Conservation (phyloP, 2,888 invertebrate genomes). For the Plagodis pulveraria region DNA sequence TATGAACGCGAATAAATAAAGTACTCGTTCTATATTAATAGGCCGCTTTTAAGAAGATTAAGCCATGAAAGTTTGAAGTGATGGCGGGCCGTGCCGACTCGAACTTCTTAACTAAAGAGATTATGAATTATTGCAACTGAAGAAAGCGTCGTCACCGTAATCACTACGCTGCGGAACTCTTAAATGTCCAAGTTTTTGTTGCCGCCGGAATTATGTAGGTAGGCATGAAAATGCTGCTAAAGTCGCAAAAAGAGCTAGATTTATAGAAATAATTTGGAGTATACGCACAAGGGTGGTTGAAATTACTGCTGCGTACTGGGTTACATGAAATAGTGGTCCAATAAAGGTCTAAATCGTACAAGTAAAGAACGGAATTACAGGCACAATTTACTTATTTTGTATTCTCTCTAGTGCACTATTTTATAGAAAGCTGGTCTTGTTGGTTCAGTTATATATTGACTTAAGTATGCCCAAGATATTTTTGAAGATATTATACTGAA, state of each 20-base stretch:
- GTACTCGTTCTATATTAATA: slow-evolving; percentile 53
- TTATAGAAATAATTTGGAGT: slow-evolving; percentile 15
- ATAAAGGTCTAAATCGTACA: background rate
- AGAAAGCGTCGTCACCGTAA: slow-evolving; percentile 43
- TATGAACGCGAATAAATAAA: slow-evolving; percentile 49
- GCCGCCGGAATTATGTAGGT: slow-evolving; percentile 13
- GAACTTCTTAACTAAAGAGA: slow-evolving; percentile 50
- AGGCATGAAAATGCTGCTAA: slow-evolving; percentile 22
- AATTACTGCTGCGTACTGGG: slow-evolving; percentile 11
- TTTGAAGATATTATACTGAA: background rate
- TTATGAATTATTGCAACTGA: slow-evolving; percentile 56
- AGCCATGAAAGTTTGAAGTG: slow-evolving; percentile 56
- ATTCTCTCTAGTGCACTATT: slow-evolving; percentile 8
- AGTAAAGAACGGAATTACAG: background rate
- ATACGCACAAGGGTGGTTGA: slow-evolving; percentile 5
- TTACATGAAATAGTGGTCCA: slow-evolving; percentile 8
- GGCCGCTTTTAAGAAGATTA: slow-evolving; percentile 57
- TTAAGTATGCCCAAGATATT: background rate
- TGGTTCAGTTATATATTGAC: background rate
- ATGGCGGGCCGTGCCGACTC: slow-evolving; percentile 43
- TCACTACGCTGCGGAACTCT: slow-evolving; percentile 40
- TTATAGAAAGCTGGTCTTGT: background rate
- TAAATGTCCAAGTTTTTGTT: slow-evolving; percentile 29
- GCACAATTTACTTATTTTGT: slow-evolving; percentile 8
- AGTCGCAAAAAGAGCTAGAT: slow-evolving; percentile 12